Conservation (phyloP, 2,888 invertebrate species). For the Pachliopta kotzebuea region DNA sequence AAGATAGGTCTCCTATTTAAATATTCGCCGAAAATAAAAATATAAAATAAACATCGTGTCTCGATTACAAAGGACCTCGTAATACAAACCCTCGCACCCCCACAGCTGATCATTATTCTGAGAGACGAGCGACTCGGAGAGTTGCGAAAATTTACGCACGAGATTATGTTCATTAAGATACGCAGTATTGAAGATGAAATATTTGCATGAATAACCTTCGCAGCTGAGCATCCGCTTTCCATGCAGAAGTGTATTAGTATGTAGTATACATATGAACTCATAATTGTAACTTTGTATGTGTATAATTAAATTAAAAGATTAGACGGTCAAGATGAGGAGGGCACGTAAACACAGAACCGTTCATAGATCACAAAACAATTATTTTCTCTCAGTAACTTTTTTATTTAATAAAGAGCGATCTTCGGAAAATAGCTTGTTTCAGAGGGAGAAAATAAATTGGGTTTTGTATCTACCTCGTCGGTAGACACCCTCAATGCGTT, state of each 20-base stretch:
- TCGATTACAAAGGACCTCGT: constrained; percentile 12
- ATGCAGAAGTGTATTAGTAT: neutral
- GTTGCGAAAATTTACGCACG: constrained; percentile 25
- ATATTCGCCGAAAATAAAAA: constrained; percentile 15
- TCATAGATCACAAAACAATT: too few relatives aligned
- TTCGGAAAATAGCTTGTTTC: too few relatives aligned
- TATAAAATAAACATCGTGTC: constrained; percentile 15
- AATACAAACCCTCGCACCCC: constrained; percentile 11
- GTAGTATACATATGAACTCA: neutral
- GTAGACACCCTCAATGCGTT: too few relatives aligned
- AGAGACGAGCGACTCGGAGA: constrained; percentile 13
- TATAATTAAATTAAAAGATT: too few relatives aligned
- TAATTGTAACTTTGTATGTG: neutral
- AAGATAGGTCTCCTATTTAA: neutral
- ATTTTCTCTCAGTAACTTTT: too few relatives aligned
- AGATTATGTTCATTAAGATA: constrained; percentile 24
- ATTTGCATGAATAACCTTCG: constrained; percentile 14
- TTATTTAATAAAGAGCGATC: too few relatives aligned
- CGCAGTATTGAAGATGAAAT: constrained; percentile 22
- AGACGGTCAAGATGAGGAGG: too few relatives aligned
- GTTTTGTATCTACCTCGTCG: too few relatives aligned
- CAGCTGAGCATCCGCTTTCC: neutral
- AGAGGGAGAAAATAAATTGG: too few relatives aligned
- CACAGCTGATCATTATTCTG: constrained; percentile 21
- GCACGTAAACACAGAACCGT: too few relatives aligned